A percentile compares a stretch with the other conserved stretches of the same genome.
Conservation (phyloP, 2,113 vertebrate species). For the Pyrgilauda ruficollis region DNA sequence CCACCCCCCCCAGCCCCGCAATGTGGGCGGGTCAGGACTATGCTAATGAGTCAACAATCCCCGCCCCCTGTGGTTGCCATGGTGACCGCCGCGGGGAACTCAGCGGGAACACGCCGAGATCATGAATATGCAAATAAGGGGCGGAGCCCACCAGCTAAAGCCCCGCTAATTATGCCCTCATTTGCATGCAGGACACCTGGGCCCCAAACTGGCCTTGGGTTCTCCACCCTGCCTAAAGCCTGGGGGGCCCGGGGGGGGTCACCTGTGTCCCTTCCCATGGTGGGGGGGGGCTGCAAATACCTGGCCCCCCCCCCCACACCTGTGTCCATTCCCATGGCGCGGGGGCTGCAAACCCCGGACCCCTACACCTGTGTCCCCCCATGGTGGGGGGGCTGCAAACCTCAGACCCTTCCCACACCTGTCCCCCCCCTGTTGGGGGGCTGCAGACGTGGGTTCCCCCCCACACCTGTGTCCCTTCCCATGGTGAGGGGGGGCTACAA, state of each 20-base stretch:
- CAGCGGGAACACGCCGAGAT: fast-evolving
- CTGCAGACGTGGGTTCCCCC: too few species aligned
- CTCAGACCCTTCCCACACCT: neutral
- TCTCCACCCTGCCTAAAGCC: neutral
- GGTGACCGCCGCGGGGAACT: neutral
- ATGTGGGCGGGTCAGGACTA: neutral
- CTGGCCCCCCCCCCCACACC: too few species aligned
- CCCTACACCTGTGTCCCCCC: neutral
- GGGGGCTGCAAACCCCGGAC: too few species aligned
- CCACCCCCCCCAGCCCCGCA: neutral
- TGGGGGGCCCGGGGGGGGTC: too few species aligned
- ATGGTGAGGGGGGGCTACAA: too few species aligned
- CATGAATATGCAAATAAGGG: neutral
- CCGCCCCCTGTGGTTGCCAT: neutral
- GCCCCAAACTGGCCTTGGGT: neutral
- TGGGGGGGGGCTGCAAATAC: too few species aligned
- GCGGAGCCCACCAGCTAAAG: neutral
- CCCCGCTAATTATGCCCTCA: neutral
- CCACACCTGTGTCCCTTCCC: too few species aligned
- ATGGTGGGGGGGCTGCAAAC: neutral
- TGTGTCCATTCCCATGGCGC: too few species aligned
- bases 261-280: neutral
- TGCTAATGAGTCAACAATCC: neutral
- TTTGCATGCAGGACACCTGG: neutral
- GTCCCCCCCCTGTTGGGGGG: neutral